Evolutionary conservation across 1,140 invertebrate genomes (phyloP).

Genomic region (Euura saliciscinereae): DNA sequence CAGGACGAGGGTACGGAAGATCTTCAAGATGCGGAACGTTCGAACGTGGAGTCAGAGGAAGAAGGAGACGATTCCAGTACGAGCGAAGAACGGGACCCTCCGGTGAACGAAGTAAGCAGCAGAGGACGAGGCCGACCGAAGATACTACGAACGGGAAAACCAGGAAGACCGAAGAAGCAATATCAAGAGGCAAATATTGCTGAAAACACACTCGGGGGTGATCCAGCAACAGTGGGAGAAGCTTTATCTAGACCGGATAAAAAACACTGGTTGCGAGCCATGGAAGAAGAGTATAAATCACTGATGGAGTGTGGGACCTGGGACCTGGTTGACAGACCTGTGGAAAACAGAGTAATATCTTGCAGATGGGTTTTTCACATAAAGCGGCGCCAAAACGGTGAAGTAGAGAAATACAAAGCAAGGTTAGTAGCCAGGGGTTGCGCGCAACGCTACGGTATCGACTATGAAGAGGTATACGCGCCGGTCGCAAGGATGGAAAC

Average conservation of each 20-base stretch:
- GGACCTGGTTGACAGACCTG: conserved; percentile 22
- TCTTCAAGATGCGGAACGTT: conserved; percentile 35
- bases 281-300: conserved; percentile 15
- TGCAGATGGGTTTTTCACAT: conserved; percentile 44
- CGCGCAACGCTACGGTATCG: conserved; percentile 12
- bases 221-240: neutral
- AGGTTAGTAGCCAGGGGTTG: conserved; percentile 20
- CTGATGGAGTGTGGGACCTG: conserved; percentile 24
- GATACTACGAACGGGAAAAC: conserved; percentile 10
- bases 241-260: conserved; percentile 8
- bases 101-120: neutral
- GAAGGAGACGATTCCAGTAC: conserved; percentile 3
- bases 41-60: neutral
- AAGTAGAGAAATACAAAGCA: conserved; percentile 22
- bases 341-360: conserved; percentile 12
- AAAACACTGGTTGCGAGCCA: conserved; percentile 17
- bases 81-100: neutral
- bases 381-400: conserved; percentile 30
- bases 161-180: conserved; percentile 11
- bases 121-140: conserved; percentile 4
- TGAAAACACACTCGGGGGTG: neutral
- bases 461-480: conserved; percentile 27
- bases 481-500: conserved; percentile 29
- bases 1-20: conserved; percentile 33
- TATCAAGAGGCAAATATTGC: conserved; percentile 9